phyloP scores from a whole-genome alignment of 1,140 invertebrate genomes.

The Neodiprion fabricii region DNA sequence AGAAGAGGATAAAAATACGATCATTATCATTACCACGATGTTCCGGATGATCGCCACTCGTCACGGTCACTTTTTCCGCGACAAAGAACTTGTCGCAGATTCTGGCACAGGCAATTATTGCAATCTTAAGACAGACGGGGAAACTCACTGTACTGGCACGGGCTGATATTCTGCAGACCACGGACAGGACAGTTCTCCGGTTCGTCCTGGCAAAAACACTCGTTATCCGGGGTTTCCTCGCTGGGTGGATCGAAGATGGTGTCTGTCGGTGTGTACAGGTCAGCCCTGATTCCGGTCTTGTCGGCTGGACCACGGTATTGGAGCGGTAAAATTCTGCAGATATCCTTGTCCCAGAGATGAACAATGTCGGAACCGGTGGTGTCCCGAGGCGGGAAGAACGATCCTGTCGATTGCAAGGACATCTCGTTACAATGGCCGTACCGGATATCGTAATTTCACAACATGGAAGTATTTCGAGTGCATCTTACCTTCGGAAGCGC shows the following conservation, averaged over 20 bases:
- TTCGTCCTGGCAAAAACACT: constrained; percentile 78
- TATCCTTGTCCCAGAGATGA: constrained; percentile 84
- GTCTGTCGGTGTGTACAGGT: constrained; percentile 75
- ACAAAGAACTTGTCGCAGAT: not conserved
- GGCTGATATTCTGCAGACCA: constrained; percentile 85
- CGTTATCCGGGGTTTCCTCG: constrained; percentile 73
- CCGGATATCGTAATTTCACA: not conserved
- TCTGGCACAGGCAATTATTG: not conserved
- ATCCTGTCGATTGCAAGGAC: constrained; percentile 56
- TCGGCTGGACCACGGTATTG: constrained; percentile 71
- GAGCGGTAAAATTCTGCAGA: constrained; percentile 81
- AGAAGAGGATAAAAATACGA: constrained; percentile 30
- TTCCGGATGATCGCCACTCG: not conserved
- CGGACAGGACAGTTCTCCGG: constrained; percentile 71
- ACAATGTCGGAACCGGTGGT: constrained; percentile 76
- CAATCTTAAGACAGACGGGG: constrained; percentile 17
- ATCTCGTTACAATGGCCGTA: not conserved
- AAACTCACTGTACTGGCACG: constrained; percentile 81
- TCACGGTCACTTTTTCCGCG: not conserved
- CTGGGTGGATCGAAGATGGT: constrained; percentile 72
- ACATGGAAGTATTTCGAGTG: too few species aligned
- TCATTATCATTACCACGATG: constrained; percentile 1
- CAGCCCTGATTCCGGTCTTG: constrained; percentile 74
- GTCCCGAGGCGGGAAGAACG: constrained; percentile 79
- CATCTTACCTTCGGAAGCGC: constrained; percentile 78